These are phyloP conservation scores for Heliconius hewitsoni DNA, from an alignment of 1,140 invertebrate species.

Conservation along the genomic window DNA sequence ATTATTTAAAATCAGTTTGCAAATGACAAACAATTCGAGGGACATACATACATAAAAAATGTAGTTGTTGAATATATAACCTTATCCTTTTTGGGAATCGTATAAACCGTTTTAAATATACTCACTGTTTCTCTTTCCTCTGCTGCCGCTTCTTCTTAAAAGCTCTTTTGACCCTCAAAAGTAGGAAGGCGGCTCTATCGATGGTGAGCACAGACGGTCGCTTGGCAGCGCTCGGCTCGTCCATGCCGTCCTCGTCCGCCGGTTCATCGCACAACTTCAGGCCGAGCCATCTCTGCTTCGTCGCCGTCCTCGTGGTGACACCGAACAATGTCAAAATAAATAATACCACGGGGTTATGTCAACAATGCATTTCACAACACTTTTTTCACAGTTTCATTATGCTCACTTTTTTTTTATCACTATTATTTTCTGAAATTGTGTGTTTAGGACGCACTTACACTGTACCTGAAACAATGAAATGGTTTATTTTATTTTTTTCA, in stretches of 20 bases:
- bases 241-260: conserved; percentile 67
- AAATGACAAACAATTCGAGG: too few relatives aligned
- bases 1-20: too few relatives aligned
- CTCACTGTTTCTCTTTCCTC: conserved; percentile 90
- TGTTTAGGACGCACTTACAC: not conserved
- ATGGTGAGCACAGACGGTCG: conserved; percentile 86
- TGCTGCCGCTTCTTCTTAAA: conserved; percentile 95
- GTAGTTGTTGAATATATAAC: too few relatives aligned
- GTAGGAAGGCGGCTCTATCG: conserved; percentile 92
- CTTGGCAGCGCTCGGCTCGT: conserved; percentile 72
- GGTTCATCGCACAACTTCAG: conserved; percentile 78
- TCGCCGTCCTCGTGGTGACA: conserved; percentile 61
- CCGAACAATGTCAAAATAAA: conserved; percentile 13
- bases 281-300: conserved; percentile 76
- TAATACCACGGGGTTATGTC: not conserved
- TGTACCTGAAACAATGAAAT: not conserved
- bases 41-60: too few relatives aligned
- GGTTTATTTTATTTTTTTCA: too few relatives aligned
- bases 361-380: not conserved
- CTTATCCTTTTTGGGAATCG: too few relatives aligned
- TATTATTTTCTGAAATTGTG: not conserved
- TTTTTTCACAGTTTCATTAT: not conserved
- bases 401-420: not conserved
- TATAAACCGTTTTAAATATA: conserved; percentile 38
- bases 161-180: conserved; percentile 92